Evolutionary conservation across 2,797 vertebrate species (phyloP).

Genomic region (Benthosema pterotum): DNA sequence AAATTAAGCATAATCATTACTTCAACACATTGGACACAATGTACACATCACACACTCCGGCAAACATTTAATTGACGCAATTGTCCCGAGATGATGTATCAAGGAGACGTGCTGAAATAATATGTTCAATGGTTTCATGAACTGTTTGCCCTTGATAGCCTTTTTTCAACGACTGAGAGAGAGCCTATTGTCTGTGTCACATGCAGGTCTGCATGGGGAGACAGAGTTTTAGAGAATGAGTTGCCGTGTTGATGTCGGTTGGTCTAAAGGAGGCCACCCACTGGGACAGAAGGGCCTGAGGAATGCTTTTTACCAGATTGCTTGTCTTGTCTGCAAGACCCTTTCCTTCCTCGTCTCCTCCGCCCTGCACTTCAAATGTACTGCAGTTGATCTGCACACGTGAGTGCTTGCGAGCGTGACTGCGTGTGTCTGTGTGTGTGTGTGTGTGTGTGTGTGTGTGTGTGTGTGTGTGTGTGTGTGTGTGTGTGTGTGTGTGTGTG

Average conservation of each 20-base stretch:
- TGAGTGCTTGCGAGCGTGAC: background rate
- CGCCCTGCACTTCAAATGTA: too few species aligned
- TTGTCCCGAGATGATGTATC: background rate
- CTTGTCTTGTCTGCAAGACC: too few species aligned
- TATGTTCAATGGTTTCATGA: background rate
- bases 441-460: background rate
- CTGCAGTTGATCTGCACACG: background rate
- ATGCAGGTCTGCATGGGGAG: too few species aligned
- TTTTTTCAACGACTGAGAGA: too few species aligned
- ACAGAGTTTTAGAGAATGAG: background rate
- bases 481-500: too few species aligned
- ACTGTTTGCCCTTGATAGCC: slow-evolving; percentile 13
- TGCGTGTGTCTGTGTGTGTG: background rate
- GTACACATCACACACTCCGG: background rate
- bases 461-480: background rate
- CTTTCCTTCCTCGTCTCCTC: too few species aligned
- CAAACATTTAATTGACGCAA: background rate
- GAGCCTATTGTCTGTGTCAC: too few species aligned
- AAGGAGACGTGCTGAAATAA: background rate
- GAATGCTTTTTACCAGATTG: background rate
- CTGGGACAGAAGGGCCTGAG: too few species aligned
- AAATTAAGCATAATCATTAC: background rate
- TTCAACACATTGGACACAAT: background rate
- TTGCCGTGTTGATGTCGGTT: too few species aligned
- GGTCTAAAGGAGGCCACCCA: too few species aligned